Base-by-base conservation (phyloP, 2,888 invertebrate genomes). In the Drosophila stalkeri region DNA sequence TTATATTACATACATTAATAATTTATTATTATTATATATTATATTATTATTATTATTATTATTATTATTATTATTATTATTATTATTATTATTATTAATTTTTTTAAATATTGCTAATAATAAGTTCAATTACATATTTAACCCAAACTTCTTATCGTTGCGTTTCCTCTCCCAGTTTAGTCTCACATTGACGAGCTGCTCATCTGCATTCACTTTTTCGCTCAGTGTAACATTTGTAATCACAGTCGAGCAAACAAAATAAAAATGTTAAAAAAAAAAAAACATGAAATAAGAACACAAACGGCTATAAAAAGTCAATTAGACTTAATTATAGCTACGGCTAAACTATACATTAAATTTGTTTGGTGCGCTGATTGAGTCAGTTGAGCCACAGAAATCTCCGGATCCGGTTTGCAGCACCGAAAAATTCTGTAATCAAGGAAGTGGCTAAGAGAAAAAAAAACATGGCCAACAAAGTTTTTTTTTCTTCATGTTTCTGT, bases 291-390 rank as follows among this genome's bases (percentile, higher is more conserved):
- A 65, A 78, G 81, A 76, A 87, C 80, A 75, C 70, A 72, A 67
- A 51, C 66, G 70, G 61, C 80, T 72, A 89, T 87, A 87, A 87
- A 84, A 84, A 84, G 82, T 77, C 88, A 85, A 89, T 89, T 85
- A 89, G 77, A 88, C 64, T 88, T 89, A 89, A 89, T 89, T 82
- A 89, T 89, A 88, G 88, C 81, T 73, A n/a, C 57, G 60, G 68
- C 72, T 82, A 82, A 87, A 77, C 71, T 62, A 72, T 49, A 80
- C 86, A 79, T 82, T 77, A 86, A 85, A 77, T 77, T 74, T 64
- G 68, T 84, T 73, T 79, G 75, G 66, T 67, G 12, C 72, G 59
- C n/a, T 64, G 74, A 73, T 70, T 73, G 74, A 69, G 41, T 51
- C 51, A 51, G 51, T 18, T 27, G 23, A 43, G 54, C 54, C 55